Evolutionary conservation across 2,797 vertebrate genomes (phyloP), one percentile per base, ranked within the genome.

Genomic region (Leptoclinus maculatus): DNA sequence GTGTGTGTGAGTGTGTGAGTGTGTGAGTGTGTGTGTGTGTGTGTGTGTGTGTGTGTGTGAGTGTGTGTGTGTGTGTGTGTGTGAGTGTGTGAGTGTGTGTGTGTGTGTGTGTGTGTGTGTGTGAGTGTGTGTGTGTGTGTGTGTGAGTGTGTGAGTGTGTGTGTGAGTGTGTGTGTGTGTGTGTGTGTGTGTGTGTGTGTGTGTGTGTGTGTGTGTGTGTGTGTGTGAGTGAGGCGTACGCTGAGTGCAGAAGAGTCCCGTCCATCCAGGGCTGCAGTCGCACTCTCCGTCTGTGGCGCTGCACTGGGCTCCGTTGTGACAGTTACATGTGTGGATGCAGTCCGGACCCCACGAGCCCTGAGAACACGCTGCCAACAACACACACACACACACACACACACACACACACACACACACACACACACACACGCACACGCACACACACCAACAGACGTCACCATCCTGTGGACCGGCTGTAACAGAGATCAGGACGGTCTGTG

Each of bases 271-370:
- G 72, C 96, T 94, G 93, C 97, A 98, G 29, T 92, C 90, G 84
- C 97, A 98, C 82, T 95, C 95, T 68, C 97, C 97, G 0, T 96
- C 96, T 70, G 95, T 83, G 59, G 96, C 95, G 89, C 96, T 96
- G 56, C 97, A 98, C 88, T 96, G 94, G 0, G 97, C 97, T 27
- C 96, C 97, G 0, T 98, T 98, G 93, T 97, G 96, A 89, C 97
- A 98, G 89, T 96, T 97, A 82, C 97, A 98, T 59, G 96, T 93
- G 0, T 94, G 97, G 87, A 96, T 96, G 91, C 97, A 98, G 91
- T 96, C 95, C 70, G 96, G 96, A 2, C 97, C 97, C 83, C 96
- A 98, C 7, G 96, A 97, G 5, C 97, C 97, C 86, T 94, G 91
- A 19, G 95, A 94, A 89, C 97, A 98, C 43, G 94, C 97, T 98